Conservation (phyloP, 2,113 vertebrate species). For the Pseudorhombus dupliciocellatus region DNA sequence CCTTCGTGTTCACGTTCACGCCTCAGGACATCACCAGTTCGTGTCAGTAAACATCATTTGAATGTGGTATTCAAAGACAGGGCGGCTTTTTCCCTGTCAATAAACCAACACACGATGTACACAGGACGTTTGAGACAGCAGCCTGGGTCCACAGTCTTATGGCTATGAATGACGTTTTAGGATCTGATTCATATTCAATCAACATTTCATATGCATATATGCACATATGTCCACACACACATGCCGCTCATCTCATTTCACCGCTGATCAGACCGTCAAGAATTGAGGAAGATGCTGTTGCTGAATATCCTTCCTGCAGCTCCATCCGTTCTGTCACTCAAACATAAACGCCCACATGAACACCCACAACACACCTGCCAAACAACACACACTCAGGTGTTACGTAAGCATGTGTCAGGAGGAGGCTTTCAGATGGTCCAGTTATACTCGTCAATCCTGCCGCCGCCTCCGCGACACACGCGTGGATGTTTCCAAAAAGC, state of each 20-base stretch:
- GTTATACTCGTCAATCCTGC: slow-evolving; percentile 35
- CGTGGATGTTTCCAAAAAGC: slow-evolving; percentile 24
- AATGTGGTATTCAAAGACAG: slow-evolving; percentile 6
- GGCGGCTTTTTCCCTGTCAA: background rate
- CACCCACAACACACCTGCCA: slow-evolving; percentile 49
- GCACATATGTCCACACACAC: background rate
- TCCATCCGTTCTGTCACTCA: slow-evolving; percentile 25
- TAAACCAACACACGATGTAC: too few relatives aligned
- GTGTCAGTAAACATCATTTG: slow-evolving; percentile 14
- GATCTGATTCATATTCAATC: slow-evolving; percentile 21
- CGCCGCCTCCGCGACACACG: slow-evolving; percentile 50
- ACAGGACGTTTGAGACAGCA: too few relatives aligned
- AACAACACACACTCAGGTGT: background rate
- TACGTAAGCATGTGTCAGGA: slow-evolving; percentile 52
- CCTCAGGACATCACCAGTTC: background rate
- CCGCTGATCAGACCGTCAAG: slow-evolving; percentile 25
- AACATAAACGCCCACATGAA: slow-evolving; percentile 27
- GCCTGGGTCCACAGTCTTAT: background rate
- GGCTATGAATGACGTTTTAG: slow-evolving; percentile 12
- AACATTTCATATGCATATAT: background rate
- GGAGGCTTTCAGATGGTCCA: slow-evolving; percentile 32
- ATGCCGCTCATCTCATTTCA: slow-evolving; percentile 14
- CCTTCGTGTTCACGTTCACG: background rate
- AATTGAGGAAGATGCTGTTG: background rate
- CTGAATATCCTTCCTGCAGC: slow-evolving; percentile 15